A percentile compares a stretch with the other conserved stretches of the same genome.
Conservation (phyloP, 23 tunicate genomes). For the Trididemnum clinides region DNA sequence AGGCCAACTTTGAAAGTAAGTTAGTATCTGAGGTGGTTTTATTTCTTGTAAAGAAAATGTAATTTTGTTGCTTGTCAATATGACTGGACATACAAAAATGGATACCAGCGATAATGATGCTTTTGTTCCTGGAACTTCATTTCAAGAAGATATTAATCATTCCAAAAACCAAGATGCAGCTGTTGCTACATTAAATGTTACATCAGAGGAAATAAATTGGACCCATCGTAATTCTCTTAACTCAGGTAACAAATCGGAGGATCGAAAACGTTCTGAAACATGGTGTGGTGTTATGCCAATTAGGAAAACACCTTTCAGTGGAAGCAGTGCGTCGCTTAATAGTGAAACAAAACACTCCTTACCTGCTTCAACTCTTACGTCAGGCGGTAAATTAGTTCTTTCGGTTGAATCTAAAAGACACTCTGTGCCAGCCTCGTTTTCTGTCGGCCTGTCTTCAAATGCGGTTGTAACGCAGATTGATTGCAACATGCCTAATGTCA, state of each 20-base stretch:
- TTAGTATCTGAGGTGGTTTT: too few relatives aligned
- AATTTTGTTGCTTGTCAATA: neutral
- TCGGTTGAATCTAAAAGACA: neutral
- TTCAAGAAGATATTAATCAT: neutral
- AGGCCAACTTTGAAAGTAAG: too few relatives aligned
- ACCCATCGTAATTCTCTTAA: neutral
- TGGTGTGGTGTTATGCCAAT: neutral
- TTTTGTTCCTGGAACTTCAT: neutral
- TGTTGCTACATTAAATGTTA: slow-evolving; percentile 26
- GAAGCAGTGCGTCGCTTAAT: neutral
- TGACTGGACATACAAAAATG: slow-evolving; percentile 2
- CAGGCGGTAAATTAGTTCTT: neutral
- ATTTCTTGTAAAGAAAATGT: neutral
- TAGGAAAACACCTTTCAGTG: neutral
- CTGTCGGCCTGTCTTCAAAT: neutral
- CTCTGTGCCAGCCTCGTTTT: neutral
- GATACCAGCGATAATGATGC: neutral
- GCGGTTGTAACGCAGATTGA: neutral
- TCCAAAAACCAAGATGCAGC: neutral
- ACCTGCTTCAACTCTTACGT: neutral
- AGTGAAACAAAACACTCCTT: neutral
- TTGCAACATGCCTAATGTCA: neutral
- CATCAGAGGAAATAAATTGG: slow-evolving; percentile 21
- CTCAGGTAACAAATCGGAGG: neutral
- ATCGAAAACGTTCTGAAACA: slow-evolving; percentile 19